Conservation (phyloP, 1,140 invertebrate species). For the Ceratosolen solmsi region DNA sequence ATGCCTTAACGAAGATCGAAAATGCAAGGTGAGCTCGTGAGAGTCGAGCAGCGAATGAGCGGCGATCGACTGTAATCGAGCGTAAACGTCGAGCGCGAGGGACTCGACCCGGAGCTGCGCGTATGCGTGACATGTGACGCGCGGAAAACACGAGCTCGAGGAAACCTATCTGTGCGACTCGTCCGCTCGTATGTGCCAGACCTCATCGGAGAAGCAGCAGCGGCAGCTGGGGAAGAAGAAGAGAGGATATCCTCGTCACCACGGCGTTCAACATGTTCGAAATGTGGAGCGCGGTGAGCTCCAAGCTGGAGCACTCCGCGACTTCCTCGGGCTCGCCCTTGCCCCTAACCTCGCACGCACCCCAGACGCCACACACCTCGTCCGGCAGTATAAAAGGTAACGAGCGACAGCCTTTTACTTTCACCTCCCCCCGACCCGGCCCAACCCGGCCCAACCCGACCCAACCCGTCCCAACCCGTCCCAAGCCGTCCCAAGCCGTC, state of each 20-base stretch:
- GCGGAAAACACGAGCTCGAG: background rate
- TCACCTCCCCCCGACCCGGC: no score
- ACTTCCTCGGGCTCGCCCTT: constrained; percentile 71
- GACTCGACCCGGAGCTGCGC: background rate
- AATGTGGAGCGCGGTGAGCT: constrained; percentile 89
- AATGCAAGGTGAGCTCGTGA: constrained; percentile 22
- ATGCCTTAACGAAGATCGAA: constrained; percentile 19
- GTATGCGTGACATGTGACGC: constrained; percentile 18
- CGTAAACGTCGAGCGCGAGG: background rate
- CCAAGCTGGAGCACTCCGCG: constrained; percentile 82
- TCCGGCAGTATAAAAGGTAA: constrained; percentile 91
- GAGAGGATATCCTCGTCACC: constrained; percentile 60
- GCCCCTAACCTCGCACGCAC: constrained; percentile 70
- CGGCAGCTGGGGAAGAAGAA: constrained; percentile 37
- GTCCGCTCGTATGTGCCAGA: constrained; percentile 45
- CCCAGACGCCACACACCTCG: constrained; percentile 83
- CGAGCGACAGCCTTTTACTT: background rate
- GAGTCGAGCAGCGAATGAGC: background rate
- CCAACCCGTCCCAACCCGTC: no score
- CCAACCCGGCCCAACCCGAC: no score
- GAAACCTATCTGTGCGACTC: background rate
- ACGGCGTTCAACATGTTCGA: constrained; percentile 86
- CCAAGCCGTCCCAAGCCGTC: no score
- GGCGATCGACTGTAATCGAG: background rate
- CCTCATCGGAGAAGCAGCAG: constrained; percentile 39